Conservation (phyloP, 2,797 vertebrate species). For the Enteromius argenteus region DNA sequence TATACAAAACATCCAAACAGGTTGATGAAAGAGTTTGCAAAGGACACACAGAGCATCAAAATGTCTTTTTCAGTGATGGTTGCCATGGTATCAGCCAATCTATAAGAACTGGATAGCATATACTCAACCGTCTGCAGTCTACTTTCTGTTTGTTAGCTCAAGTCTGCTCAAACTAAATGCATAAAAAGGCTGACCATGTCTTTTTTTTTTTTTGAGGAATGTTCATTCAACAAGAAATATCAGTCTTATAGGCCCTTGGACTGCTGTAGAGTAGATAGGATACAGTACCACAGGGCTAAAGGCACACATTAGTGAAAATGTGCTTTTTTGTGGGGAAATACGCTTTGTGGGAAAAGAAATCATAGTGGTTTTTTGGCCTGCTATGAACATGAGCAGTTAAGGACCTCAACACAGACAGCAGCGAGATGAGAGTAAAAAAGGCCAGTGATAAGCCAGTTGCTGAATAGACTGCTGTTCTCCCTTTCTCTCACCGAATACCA, state of each 20-base stretch:
- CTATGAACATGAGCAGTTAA: background rate
- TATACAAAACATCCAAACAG: background rate
- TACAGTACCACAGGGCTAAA: background rate
- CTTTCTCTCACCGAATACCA: background rate
- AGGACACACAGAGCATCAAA: constrained; percentile 4
- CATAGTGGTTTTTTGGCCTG: background rate
- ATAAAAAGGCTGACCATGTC: background rate
- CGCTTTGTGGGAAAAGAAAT: background rate
- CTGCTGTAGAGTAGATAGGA: background rate
- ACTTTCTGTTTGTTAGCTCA: constrained; percentile 2
- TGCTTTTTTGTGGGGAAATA: background rate
- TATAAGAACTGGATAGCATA: background rate
- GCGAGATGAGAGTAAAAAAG: background rate
- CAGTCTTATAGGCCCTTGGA: background rate
- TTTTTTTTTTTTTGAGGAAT: background rate
- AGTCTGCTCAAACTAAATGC: background rate
- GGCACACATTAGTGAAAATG: background rate
- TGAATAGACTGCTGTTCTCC: background rate
- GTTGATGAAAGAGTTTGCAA: background rate
- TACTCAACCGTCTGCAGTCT: background rate
- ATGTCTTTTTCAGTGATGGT: constrained; percentile 27
- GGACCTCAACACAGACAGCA: background rate
- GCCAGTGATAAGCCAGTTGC: background rate
- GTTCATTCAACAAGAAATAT: background rate
- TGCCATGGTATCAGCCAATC: constrained; percentile 30